Evolutionary conservation across 2,797 vertebrate species (phyloP).

Genomic region (Mormyrops boulengeri): DNA sequence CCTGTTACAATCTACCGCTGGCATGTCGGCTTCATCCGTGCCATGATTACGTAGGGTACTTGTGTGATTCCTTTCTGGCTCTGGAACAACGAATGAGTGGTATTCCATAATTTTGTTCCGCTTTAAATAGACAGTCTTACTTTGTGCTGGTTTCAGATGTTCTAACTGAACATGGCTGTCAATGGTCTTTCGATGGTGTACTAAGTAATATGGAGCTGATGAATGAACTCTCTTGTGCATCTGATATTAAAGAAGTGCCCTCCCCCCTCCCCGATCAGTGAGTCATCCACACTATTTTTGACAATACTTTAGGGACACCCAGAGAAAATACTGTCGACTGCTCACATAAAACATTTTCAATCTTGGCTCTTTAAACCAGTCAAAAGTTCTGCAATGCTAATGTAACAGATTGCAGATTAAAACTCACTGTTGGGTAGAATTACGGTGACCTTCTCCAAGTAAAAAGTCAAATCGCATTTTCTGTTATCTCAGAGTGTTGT

Average conservation of each 20-base stretch:
- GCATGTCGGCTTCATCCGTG: neutral
- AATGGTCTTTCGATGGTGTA: neutral
- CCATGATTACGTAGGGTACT: neutral
- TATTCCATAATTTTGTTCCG: neutral
- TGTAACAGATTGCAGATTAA: neutral
- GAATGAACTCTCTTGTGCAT: neutral
- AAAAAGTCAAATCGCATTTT: neutral
- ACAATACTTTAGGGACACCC: neutral
- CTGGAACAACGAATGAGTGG: neutral
- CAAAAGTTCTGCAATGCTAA: neutral
- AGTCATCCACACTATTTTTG: neutral
- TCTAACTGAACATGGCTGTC: neutral
- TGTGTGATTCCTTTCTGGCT: neutral
- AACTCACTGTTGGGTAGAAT: neutral
- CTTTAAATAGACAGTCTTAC: neutral
- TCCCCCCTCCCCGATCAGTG: neutral
- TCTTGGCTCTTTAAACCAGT: neutral
- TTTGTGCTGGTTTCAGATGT: neutral
- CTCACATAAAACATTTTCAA: neutral
- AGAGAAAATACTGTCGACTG: neutral
- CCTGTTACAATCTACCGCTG: slow-evolving; percentile 39
- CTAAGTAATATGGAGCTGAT: neutral
- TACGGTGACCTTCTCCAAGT: neutral
- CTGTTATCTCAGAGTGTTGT: neutral
- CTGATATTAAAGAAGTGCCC: neutral